Evolutionary conservation across 2,888 invertebrate species (phyloP), one percentile per base, ranked within the genome.

Genomic region (Tubulanus polymorphus): DNA sequence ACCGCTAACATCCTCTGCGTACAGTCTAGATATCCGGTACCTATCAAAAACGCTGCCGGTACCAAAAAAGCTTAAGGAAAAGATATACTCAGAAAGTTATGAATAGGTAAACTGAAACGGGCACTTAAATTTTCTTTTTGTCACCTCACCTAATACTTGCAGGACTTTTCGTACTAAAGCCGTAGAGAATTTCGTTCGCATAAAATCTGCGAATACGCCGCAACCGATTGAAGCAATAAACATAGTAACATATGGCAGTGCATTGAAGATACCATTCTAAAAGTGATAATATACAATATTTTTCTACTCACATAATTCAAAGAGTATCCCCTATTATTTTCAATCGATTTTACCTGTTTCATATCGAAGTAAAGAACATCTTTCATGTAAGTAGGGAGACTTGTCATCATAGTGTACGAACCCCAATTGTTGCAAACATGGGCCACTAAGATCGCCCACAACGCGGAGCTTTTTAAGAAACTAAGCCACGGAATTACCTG

Each of bases 231-330:
- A 82, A 27, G 88, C 83, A 18, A 90, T 81, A 1, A 91, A 90
- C 89, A 93, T 91, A 0, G 88, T 88, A 15, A 93, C 76, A 74
- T 94, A 94, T 0, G 94, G 94, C 48, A 93, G 81, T 0, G 92
- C 92, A 0, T 93, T 88, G 49, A 92, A 74, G 67, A 88, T 85
- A 1, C 93, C 93, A 18, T 92, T 88, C 74, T 90, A 85, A 12
- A 59, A 62, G 50, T 29, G n/a, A 45, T n/a, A n/a, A n/a, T n/a
- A n/a, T n/a, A n/a, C n/a, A n/a, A n/a, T n/a, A n/a, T n/a, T n/a
- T n/a, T n/a, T n/a, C n/a, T n/a, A n/a, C n/a, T n/a, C 10, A 26
- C 18, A 12, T 57, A 61, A n/a, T n/a, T n/a, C n/a, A n/a, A n/a
- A n/a, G n/a, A n/a, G n/a, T n/a, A n/a, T n/a, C n/a, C n/a, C n/a